Percentiles rank a stretch among this genome's conserved stretches.
phyloP scores from a whole-genome alignment of 2,888 invertebrate genomes.

The Ormyrus rosae region DNA sequence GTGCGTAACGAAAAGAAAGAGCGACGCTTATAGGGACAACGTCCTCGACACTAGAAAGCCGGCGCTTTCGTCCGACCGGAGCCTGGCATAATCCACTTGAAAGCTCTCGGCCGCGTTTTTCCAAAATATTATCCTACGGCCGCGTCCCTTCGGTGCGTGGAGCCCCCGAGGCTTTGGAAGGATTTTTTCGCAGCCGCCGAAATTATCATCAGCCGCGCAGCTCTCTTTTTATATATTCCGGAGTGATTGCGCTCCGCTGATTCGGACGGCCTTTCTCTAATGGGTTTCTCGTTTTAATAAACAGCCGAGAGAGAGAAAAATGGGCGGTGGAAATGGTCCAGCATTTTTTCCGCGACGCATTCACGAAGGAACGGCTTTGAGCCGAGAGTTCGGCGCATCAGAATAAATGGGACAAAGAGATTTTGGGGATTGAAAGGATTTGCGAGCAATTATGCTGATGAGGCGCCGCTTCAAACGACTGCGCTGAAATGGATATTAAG shows the following conservation, averaged over 20 bases:
- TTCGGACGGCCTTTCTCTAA: not conserved
- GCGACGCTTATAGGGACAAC: slow-evolving; percentile 6
- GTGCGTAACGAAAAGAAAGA: not conserved
- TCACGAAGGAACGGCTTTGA: too few relatives aligned
- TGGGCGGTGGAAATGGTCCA: not conserved
- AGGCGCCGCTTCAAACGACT: too few relatives aligned
- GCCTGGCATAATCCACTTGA: slow-evolving; percentile 64
- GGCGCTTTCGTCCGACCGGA: slow-evolving; percentile 58
- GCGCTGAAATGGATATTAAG: too few relatives aligned
- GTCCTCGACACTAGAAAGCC: not conserved
- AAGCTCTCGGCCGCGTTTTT: slow-evolving; percentile 51
- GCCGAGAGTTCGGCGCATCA: too few relatives aligned
- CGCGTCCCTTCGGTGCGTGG: not conserved
- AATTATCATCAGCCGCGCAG: not conserved
- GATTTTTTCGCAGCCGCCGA: not conserved
- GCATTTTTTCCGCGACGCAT: too few relatives aligned
- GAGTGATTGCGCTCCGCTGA: slow-evolving; percentile 4
- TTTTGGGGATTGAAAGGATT: too few relatives aligned
- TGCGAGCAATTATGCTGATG: too few relatives aligned
- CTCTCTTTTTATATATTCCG: slow-evolving; percentile 2
- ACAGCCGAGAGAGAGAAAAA: not conserved
- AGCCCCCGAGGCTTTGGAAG: not conserved
- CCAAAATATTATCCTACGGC: slow-evolving; percentile 37
- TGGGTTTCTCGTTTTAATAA: slow-evolving; percentile 27
- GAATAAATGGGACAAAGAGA: too few relatives aligned